Evolutionary conservation across 1,140 invertebrate genomes (phyloP).

Genomic region (Danaus plexippus): DNA sequence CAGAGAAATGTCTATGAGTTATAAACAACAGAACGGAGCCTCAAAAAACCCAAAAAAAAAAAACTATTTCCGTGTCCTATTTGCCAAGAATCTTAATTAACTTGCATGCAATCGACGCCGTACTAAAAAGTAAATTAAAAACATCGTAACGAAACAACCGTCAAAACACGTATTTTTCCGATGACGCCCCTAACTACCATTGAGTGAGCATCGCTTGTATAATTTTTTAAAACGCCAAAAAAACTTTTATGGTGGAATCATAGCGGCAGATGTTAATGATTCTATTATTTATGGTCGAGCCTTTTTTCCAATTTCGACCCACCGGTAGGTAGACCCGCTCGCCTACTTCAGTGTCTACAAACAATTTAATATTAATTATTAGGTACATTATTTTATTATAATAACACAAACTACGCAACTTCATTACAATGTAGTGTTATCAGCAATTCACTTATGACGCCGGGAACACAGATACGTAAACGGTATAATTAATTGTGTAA

Average conservation of each 20-base stretch:
- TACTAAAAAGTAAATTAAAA: slow-evolving; percentile 33
- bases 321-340: slow-evolving; percentile 31
- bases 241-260: slow-evolving; percentile 58
- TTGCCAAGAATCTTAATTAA: not conserved
- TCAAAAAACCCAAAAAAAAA: slow-evolving; percentile 2
- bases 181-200: slow-evolving; percentile 38
- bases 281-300: slow-evolving; percentile 62
- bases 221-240: slow-evolving; percentile 42
- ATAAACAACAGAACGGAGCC: not conserved
- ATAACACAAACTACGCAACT: too few species aligned
- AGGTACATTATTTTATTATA: too few species aligned
- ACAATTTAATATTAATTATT: too few species aligned
- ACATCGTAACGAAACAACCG: slow-evolving; percentile 45
- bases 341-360: slow-evolving; percentile 5
- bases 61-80: too few species aligned
- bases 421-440: too few species aligned
- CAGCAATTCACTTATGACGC: too few species aligned
- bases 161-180: slow-evolving; percentile 49
- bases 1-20: not conserved
- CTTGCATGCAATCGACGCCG: slow-evolving; percentile 12
- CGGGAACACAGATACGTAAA: too few species aligned
- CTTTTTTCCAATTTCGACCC: slow-evolving; percentile 38
- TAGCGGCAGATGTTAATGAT: slow-evolving; percentile 67
- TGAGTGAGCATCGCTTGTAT: slow-evolving; percentile 13
- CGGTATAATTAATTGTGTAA: slow-evolving; percentile 9